Evolutionary conservation across 2,888 invertebrate genomes (phyloP).

Genomic region (Apamea monoglypha): DNA sequence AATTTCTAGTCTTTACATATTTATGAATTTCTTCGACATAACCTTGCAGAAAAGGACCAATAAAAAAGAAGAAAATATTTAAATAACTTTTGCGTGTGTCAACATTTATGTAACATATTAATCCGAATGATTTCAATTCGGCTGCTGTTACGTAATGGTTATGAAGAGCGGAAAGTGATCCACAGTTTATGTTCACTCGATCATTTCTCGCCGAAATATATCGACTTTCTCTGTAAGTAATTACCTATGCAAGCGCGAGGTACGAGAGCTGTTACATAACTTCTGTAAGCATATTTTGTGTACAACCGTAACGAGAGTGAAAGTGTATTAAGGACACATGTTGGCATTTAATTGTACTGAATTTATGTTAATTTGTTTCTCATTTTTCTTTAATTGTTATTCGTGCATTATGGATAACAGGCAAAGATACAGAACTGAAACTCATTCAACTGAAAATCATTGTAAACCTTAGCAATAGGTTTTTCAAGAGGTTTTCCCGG

Average conservation of each 20-base stretch:
- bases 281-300: conserved; percentile 75
- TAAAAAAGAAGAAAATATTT: conserved; percentile 39
- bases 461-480: neutral
- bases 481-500: neutral
- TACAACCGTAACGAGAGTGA: conserved; percentile 73
- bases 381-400: neutral
- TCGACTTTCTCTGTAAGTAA: conserved; percentile 85
- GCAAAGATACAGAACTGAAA: neutral
- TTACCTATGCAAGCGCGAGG: conserved; percentile 75
- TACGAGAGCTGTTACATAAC: conserved; percentile 73
- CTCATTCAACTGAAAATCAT: too few species aligned
- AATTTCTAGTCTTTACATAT: conserved; percentile 48
- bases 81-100: conserved; percentile 60
- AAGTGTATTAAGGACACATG: conserved; percentile 76
- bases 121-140: conserved; percentile 58
- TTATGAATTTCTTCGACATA: conserved; percentile 29
- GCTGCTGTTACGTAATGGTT: conserved; percentile 77
- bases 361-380: conserved; percentile 21
- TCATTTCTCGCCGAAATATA: conserved; percentile 85
- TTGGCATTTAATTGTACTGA: conserved; percentile 47
- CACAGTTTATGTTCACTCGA: conserved; percentile 79
- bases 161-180: conserved; percentile 76
- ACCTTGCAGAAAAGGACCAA: neutral
- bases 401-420: neutral
- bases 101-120: conserved; percentile 66